phyloP scores from a whole-genome alignment of 2,888 invertebrate genomes.

The Epinotia ramella region DNA sequence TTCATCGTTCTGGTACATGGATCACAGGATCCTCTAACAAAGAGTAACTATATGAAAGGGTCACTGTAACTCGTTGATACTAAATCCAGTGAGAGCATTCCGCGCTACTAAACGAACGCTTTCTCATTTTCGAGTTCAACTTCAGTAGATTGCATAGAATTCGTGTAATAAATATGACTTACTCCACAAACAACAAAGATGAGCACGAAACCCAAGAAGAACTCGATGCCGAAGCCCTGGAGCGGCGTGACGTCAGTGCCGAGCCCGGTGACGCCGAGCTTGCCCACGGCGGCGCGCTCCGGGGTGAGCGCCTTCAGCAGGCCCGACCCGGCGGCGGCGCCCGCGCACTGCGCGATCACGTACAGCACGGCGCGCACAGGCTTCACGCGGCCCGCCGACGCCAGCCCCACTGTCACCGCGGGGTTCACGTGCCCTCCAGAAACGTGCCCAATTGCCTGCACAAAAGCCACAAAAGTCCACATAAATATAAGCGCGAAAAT shows the following conservation, averaged over 20 bases:
- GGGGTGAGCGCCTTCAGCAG: slow-evolving; percentile 90
- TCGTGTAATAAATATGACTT: slow-evolving; percentile 54
- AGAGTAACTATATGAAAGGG: too few relatives aligned
- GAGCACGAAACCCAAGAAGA: slow-evolving; percentile 95
- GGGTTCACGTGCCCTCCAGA: slow-evolving; percentile 97
- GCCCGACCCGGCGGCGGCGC: slow-evolving; percentile 92
- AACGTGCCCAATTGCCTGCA: slow-evolving; percentile 92
- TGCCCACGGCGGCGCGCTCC: slow-evolving; percentile 80
- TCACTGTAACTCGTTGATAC: too few relatives aligned
- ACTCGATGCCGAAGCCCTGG: slow-evolving; percentile 96
- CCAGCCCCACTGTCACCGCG: slow-evolving; percentile 93
- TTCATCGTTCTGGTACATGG: too few relatives aligned
- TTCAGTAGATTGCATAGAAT: not conserved
- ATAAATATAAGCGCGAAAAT: too few relatives aligned
- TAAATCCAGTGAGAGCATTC: too few relatives aligned
- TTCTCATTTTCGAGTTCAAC: too few relatives aligned
- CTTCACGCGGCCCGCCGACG: slow-evolving; percentile 92
- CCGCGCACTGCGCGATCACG: slow-evolving; percentile 92
- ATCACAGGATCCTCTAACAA: too few relatives aligned
- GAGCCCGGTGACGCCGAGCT: slow-evolving; percentile 89
- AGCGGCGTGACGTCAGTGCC: slow-evolving; percentile 86
- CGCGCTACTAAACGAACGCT: too few relatives aligned
- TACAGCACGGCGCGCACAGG: slow-evolving; percentile 91
- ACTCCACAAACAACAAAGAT: slow-evolving; percentile 96
- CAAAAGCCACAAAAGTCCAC: slow-evolving; percentile 14